A percentile compares a stretch with the other conserved stretches of the same genome.
Conservation (phyloP, 1,140 invertebrate genomes). For the Zaprionus taronus region DNA sequence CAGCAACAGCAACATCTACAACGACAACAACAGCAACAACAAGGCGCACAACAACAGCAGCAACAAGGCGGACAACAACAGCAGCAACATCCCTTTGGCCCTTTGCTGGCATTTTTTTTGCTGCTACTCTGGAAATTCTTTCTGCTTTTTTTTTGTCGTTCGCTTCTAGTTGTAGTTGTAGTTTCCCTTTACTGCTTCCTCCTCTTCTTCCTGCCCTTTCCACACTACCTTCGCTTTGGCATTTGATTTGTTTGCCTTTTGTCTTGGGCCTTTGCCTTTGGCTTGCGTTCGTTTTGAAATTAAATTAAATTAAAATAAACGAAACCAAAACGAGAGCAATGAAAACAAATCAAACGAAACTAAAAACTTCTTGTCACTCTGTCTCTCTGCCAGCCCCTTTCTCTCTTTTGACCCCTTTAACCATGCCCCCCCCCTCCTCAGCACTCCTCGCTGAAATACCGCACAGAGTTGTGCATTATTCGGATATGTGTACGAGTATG, state of each 20-base stretch:
- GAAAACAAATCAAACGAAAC: slow-evolving; percentile 43
- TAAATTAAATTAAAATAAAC: slow-evolving; percentile 74
- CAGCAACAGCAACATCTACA: background rate
- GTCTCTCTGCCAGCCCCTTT: slow-evolving; percentile 20
- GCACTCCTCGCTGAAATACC: background rate
- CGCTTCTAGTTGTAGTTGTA: slow-evolving; percentile 40
- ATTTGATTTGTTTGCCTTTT: slow-evolving; percentile 66
- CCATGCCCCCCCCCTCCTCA: background rate
- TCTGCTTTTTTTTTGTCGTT: slow-evolving; percentile 25
- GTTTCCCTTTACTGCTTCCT: slow-evolving; percentile 11
- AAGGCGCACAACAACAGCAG: slow-evolving; percentile 31
- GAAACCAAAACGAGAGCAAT: slow-evolving; percentile 36
- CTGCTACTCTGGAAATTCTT: slow-evolving; percentile 12
- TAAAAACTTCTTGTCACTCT: slow-evolving; percentile 42
- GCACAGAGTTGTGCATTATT: slow-evolving; percentile 1
- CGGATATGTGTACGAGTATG: background rate
- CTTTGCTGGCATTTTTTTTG: slow-evolving; percentile 10
- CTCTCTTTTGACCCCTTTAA: background rate
- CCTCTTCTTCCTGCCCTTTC: background rate
- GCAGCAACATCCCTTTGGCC: slow-evolving; percentile 34
- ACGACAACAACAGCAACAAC: background rate
- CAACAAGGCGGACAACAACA: no score
- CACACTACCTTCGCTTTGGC: background rate
- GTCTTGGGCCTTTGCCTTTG: slow-evolving; percentile 21
- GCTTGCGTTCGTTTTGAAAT: slow-evolving; percentile 44